phyloP scores from a whole-genome alignment of 2,888 invertebrate genomes.

The Pseudeuparius sepicola region DNA sequence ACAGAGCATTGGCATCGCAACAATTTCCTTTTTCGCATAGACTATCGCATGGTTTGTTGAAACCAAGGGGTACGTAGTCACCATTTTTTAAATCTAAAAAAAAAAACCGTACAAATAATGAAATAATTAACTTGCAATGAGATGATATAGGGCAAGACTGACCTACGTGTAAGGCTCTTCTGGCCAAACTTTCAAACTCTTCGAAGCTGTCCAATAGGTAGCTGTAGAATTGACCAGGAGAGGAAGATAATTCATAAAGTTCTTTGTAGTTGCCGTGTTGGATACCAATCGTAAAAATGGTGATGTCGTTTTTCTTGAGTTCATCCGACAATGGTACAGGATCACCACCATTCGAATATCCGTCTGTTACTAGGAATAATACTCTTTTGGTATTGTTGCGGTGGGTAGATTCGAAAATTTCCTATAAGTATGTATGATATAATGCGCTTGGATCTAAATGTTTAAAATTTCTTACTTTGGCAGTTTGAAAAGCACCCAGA shows the following conservation, averaged over 20 bases:
- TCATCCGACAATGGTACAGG: slow-evolving; percentile 50
- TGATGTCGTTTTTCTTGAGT: slow-evolving; percentile 45
- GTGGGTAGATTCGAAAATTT: slow-evolving; percentile 38
- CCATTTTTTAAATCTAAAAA: slow-evolving; percentile 52
- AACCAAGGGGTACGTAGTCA: slow-evolving; percentile 44
- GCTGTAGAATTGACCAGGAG: slow-evolving; percentile 51
- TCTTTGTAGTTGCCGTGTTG: slow-evolving; percentile 54
- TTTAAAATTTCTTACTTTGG: slow-evolving; percentile 38
- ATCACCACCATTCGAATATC: slow-evolving; percentile 60
- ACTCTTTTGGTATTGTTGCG: slow-evolving; percentile 45
- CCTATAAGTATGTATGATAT: slow-evolving; percentile 29
- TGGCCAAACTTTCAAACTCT: slow-evolving; percentile 58
- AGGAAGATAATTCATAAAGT: slow-evolving; percentile 52
- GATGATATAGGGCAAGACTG: too few species aligned
- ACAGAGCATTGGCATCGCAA: slow-evolving; percentile 51
- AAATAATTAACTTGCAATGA: slow-evolving; percentile 21
- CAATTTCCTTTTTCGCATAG: slow-evolving; percentile 46
- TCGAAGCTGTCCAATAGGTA: slow-evolving; percentile 57
- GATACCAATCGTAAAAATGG: slow-evolving; percentile 50
- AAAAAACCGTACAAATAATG: neutral
- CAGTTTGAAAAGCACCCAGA: slow-evolving; percentile 54
- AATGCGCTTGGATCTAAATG: neutral
- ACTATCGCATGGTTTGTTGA: slow-evolving; percentile 41
- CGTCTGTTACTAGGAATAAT: slow-evolving; percentile 59
- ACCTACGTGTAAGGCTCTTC: slow-evolving; percentile 59